Evolutionary conservation across 2,113 vertebrate species (phyloP), one percentile per base, ranked within the genome.

Genomic region (Grantiella picta): DNA sequence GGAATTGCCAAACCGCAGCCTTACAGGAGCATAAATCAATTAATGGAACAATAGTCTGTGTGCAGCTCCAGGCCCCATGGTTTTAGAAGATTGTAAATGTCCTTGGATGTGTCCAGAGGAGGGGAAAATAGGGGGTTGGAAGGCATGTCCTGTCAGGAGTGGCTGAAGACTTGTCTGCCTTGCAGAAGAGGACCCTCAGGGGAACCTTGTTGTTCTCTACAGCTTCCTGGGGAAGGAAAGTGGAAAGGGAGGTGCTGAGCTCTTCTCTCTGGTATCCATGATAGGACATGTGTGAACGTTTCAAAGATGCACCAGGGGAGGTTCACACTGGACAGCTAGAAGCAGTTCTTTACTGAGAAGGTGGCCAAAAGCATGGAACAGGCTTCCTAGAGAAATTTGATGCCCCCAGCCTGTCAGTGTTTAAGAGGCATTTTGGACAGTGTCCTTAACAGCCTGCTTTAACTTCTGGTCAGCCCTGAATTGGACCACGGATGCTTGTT

Each of bases 271-370:
- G 17, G 2, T 3, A 21, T 65, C 21, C 36, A 47, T 15, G 21
- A 6, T 2, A 44, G 20, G n/a, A 65, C 0, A 1, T 0, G 0
- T 10, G 38, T 9, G 11, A 90, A 33, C 28, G 15, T 81, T 54
- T 54, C 60, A 78, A 60, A 85, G 50, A 24, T 35, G 40, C 7
- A 7, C 1, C 21, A 33, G 10, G 17, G 4, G 13, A 70, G 10
- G 7, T 53, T 70, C 45, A 54, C 27, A 61, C 27, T 35, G n/a
- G 36, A 31, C 9, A 28, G 17, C 8, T 42, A 25, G 27, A 65
- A 79, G 6, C 4, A n/a, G 40, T 82, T 75, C 5, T 44, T 75
- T 59, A 20, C 25, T 0, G 1, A 16, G 15, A 40, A 3, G 5
- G 9, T 24, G 31, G 16, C 28, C 31, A 44, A 79, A 82, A 52